A percentile compares a stretch with the other conserved stretches of the same genome.
Conservation (phyloP, 2,113 vertebrate species). For the Oplegnathus fasciatus region DNA sequence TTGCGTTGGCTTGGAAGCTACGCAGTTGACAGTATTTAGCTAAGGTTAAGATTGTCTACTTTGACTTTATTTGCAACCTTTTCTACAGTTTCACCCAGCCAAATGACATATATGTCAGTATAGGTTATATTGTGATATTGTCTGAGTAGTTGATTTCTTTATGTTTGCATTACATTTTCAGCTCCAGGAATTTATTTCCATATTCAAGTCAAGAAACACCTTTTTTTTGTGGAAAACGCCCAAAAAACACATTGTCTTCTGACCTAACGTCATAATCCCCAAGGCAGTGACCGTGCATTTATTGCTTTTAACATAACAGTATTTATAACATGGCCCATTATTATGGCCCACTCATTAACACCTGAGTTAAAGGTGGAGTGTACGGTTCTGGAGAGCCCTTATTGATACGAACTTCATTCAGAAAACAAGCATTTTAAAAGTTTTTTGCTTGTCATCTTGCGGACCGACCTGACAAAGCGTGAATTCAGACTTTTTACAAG, state of each 20-base stretch:
- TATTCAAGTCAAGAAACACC: neutral
- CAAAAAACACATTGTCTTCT: neutral
- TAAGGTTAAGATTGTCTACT: neutral
- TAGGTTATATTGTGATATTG: neutral
- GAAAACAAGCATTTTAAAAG: no score
- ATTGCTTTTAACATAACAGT: neutral
- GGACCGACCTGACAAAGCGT: no score
- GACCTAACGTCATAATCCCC: neutral
- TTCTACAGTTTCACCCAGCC: neutral
- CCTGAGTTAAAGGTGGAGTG: no score
- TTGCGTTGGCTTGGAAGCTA: constrained; percentile 5
- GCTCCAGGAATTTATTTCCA: neutral
- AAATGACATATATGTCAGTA: fast-evolving
- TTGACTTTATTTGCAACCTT: neutral
- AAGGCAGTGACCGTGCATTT: neutral
- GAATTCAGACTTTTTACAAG: no score
- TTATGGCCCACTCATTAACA: neutral
- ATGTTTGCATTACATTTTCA: neutral
- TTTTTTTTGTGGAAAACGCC: neutral
- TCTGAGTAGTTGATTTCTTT: neutral
- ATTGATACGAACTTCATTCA: no score
- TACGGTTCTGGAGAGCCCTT: no score
- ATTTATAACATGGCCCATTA: neutral
- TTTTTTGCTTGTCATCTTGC: no score
- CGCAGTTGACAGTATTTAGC: constrained; percentile 6